Conservation (phyloP, 2,113 vertebrate genomes). For the Plotosus lineatus region DNA sequence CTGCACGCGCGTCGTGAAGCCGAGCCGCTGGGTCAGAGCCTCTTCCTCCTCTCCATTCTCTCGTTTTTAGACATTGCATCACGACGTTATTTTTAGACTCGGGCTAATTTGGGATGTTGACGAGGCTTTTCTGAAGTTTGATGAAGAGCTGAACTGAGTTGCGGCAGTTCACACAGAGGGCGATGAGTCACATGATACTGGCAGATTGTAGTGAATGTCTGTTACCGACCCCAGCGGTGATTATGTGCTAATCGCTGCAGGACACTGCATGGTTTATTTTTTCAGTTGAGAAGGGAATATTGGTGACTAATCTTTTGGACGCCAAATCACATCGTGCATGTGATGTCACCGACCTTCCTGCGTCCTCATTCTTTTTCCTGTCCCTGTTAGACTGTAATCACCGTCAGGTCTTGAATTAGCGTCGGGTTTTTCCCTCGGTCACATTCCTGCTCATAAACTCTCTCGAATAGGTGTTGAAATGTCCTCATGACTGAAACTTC, state of each 20-base stretch:
- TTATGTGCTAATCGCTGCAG: neutral
- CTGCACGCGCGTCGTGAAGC: too few relatives aligned
- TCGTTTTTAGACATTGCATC: slow-evolving; percentile 44
- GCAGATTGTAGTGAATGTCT: too few relatives aligned
- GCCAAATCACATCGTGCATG: neutral
- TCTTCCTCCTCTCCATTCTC: slow-evolving; percentile 22
- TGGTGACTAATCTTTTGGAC: neutral
- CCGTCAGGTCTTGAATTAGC: neutral
- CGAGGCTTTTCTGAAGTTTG: slow-evolving; percentile 56
- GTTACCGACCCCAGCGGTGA: neutral
- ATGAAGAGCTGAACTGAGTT: slow-evolving; percentile 45
- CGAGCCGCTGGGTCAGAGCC: neutral
- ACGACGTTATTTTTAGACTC: slow-evolving; percentile 57
- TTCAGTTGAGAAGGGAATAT: neutral
- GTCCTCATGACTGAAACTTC: neutral
- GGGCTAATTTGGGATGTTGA: slow-evolving; percentile 38
- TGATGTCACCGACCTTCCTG: neutral
- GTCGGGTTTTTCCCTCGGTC: neutral
- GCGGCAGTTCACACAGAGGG: neutral
- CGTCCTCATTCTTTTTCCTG: neutral
- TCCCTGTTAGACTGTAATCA: neutral
- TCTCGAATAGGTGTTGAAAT: neutral
- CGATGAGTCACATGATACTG: neutral
- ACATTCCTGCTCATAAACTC: neutral
- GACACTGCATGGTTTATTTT: neutral